Evolutionary conservation across 1,140 invertebrate species (phyloP).

Genomic region (Pseudoatta argentina): DNA sequence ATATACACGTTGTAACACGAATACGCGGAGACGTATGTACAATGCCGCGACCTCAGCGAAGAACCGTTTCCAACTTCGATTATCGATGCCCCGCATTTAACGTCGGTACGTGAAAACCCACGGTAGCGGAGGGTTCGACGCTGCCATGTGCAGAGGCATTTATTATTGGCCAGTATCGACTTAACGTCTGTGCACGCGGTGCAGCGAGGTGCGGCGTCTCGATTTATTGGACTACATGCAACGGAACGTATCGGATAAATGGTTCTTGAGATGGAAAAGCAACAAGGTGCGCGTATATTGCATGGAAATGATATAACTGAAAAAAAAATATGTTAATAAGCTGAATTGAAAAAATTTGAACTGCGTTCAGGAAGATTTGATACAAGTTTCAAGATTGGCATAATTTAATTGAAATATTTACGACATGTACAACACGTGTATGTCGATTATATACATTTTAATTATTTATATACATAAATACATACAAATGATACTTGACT

Average conservation of each 20-base stretch:
- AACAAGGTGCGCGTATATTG: neutral
- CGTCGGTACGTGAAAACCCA: conserved; percentile 50
- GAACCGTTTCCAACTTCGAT: conserved; percentile 57
- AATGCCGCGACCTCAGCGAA: conserved; percentile 48
- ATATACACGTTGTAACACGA: neutral
- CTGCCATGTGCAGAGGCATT: conserved; percentile 53
- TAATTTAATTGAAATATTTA: neutral
- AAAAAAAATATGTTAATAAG: neutral
- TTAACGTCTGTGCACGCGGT: conserved; percentile 53
- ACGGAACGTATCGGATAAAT: conserved; percentile 27
- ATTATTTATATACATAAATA: neutral
- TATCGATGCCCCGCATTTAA: conserved; percentile 65
- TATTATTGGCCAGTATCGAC: conserved; percentile 68
- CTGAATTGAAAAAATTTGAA: neutral
- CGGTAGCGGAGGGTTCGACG: neutral
- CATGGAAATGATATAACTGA: neutral
- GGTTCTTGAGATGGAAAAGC: conserved; percentile 32
- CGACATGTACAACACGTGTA: neutral
- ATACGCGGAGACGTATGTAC: conserved; percentile 24
- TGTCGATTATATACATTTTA: neutral
- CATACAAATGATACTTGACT: neutral
- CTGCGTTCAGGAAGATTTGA: neutral
- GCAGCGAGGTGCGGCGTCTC: conserved; percentile 44
- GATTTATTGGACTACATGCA: conserved; percentile 43
- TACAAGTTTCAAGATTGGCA: neutral